Evolutionary conservation across 2,888 invertebrate genomes (phyloP).

Genomic region (Esperia sulphurella): DNA sequence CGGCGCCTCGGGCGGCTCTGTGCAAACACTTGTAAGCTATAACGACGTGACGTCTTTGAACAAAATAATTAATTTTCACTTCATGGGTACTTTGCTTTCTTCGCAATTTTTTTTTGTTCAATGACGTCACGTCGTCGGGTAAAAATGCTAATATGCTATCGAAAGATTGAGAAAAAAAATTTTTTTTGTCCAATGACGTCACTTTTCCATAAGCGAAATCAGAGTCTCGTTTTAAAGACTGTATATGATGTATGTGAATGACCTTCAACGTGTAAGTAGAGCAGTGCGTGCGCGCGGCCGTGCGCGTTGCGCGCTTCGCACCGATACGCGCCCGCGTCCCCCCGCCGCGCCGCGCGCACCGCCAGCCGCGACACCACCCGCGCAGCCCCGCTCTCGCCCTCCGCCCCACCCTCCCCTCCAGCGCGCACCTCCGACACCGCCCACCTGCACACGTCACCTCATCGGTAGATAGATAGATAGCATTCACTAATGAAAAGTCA

Average conservation of each 20-base stretch:
- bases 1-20: conserved; percentile 84
- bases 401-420: conserved; percentile 82
- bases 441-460: conserved; percentile 43
- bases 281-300: conserved; percentile 82
- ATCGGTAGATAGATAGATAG: neutral
- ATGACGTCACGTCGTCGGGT: no score
- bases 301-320: conserved; percentile 85
- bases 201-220: no score
- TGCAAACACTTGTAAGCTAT: no score
- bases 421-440: conserved; percentile 83
- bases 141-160: no score
- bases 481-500: no score
- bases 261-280: conserved; percentile 84
- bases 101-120: no score
- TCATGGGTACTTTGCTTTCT: no score
- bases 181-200: no score
- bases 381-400: conserved; percentile 81
- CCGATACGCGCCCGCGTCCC: conserved; percentile 85
- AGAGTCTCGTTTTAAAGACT: no score
- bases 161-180: no score
- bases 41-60: no score
- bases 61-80: no score
- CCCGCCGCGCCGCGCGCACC: conserved; percentile 82
- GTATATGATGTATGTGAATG: conserved; percentile 1
- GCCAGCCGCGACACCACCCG: conserved; percentile 82